Evolutionary conservation across 2,888 invertebrate genomes (phyloP).

Genomic region (Tenthredo scrophulariae): DNA sequence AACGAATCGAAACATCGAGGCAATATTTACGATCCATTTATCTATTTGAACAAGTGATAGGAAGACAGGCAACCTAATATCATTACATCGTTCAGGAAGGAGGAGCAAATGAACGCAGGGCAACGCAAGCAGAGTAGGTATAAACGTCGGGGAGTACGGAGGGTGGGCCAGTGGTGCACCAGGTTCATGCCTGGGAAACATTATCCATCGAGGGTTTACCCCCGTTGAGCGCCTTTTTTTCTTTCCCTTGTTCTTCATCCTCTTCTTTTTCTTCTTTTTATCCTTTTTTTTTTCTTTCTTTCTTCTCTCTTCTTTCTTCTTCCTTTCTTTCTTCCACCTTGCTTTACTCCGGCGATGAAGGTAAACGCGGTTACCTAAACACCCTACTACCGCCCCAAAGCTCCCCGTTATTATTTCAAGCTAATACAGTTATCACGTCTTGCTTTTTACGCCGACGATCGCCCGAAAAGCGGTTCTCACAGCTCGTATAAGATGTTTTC

Average conservation of each 20-base stretch:
- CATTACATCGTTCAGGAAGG: slow-evolving; percentile 62
- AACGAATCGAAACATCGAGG: slow-evolving; percentile 22
- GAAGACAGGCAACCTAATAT: slow-evolving; percentile 66
- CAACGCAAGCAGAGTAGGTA: slow-evolving; percentile 60
- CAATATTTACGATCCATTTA: slow-evolving; percentile 48
- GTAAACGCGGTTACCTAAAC: slow-evolving; percentile 52
- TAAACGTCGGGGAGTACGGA: slow-evolving; percentile 62
- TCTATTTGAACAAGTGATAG: slow-evolving; percentile 42
- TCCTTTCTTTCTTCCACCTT: neutral
- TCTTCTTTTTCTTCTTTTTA: neutral
- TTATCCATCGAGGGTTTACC: slow-evolving; percentile 47
- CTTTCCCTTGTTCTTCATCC: neutral
- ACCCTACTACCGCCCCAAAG: neutral
- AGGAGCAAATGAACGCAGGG: slow-evolving; percentile 63
- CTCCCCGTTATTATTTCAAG: slow-evolving; percentile 56
- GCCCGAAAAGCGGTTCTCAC: slow-evolving; percentile 20
- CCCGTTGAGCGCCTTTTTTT: neutral
- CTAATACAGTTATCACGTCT: slow-evolving; percentile 53
- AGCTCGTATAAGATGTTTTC: slow-evolving; percentile 44
- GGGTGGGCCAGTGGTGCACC: slow-evolving; percentile 25
- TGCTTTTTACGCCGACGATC: slow-evolving; percentile 46
- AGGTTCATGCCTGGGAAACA: slow-evolving; percentile 52
- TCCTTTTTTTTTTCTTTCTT: neutral
- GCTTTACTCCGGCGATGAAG: slow-evolving; percentile 11
- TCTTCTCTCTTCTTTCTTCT: neutral